Evolutionary conservation across 2,113 vertebrate species (phyloP).

Genomic region (Chiloscyllium plagiosum): DNA sequence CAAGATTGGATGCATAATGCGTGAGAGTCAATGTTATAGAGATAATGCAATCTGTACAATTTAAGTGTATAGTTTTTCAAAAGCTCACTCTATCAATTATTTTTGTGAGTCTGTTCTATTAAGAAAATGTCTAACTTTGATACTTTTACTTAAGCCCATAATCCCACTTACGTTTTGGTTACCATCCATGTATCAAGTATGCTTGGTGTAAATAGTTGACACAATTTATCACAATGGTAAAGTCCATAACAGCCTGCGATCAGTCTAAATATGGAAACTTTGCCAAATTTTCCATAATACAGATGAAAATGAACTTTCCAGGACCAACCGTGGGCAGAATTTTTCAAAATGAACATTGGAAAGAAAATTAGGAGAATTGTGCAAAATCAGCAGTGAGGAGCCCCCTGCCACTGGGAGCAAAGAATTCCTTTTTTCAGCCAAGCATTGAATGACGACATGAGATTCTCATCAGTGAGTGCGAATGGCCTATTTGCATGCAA

Average conservation of each 20-base stretch:
- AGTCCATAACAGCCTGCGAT: background rate
- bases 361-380: too few species aligned
- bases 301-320: background rate
- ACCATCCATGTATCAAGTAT: background rate
- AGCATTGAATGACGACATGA: too few species aligned
- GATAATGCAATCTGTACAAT: conserved; percentile 42
- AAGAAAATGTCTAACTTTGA: conserved; percentile 33
- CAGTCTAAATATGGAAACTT: background rate
- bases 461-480: too few species aligned
- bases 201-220: background rate
- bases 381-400: too few species aligned
- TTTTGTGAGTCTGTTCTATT: conserved; percentile 41
- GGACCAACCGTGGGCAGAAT: background rate
- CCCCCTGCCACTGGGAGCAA: too few species aligned
- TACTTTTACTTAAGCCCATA: background rate
- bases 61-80: conserved; percentile 44
- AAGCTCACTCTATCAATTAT: conserved; percentile 44
- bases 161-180: background rate
- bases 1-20: too few species aligned
- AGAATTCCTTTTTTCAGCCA: too few species aligned
- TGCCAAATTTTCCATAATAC: background rate
- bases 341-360: too few species aligned
- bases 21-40: conserved; percentile 38
- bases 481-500: too few species aligned
- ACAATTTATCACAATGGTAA: background rate